Evolutionary conservation across 2,888 invertebrate genomes (phyloP).

Genomic region (Eumerus sabulonum): DNA sequence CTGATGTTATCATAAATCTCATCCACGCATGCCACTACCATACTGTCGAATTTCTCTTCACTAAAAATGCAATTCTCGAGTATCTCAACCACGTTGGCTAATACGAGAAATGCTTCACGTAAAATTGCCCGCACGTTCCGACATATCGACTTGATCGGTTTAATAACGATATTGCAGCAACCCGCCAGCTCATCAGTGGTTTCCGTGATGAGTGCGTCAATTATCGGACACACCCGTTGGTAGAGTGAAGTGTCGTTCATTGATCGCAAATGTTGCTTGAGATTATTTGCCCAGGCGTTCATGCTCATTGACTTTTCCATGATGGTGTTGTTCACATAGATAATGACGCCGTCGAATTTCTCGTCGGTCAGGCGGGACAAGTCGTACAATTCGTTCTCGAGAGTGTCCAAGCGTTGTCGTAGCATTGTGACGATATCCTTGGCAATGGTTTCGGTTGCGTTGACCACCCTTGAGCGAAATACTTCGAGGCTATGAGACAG

Average conservation of each 20-base stretch:
- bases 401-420: slow-evolving; percentile 59
- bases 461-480: slow-evolving; percentile 64
- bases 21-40: slow-evolving; percentile 70
- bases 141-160: slow-evolving; percentile 72
- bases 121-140: slow-evolving; percentile 70
- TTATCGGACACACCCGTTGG: slow-evolving; percentile 70
- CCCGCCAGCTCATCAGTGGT: slow-evolving; percentile 71
- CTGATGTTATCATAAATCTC: slow-evolving; percentile 71
- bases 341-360: slow-evolving; percentile 70
- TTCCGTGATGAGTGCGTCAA: slow-evolving; percentile 72
- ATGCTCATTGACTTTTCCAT: slow-evolving; percentile 71
- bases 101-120: slow-evolving; percentile 70
- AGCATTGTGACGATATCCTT: slow-evolving; percentile 65
- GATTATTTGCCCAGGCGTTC: slow-evolving; percentile 70
- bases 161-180: slow-evolving; percentile 74
- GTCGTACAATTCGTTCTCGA: slow-evolving; percentile 68
- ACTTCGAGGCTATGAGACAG: slow-evolving; percentile 65
- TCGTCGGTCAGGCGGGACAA: slow-evolving; percentile 69
- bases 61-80: slow-evolving; percentile 72
- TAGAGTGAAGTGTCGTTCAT: slow-evolving; percentile 70
- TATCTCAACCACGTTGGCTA: slow-evolving; percentile 71
- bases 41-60: slow-evolving; percentile 70
- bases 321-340: slow-evolving; percentile 72
- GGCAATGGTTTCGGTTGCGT: slow-evolving; percentile 62
- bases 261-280: slow-evolving; percentile 70